These are phyloP conservation scores for Hipposideros larvatus DNA, from an alignment of 2,797 vertebrate species.

Conservation along the genomic window DNA sequence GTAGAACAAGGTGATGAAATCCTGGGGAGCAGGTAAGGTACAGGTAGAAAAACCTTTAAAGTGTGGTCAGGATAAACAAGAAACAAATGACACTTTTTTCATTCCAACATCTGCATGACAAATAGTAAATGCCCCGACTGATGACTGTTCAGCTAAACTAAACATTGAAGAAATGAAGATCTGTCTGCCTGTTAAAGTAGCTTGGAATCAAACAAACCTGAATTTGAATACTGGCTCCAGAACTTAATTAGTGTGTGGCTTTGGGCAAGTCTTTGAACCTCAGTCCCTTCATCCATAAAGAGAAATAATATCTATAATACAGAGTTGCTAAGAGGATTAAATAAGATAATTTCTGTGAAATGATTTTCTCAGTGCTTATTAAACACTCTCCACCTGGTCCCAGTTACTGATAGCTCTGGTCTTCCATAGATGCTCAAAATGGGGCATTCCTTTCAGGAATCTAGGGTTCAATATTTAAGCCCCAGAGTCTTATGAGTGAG, in stretches of 20 bases:
- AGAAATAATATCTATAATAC: neutral
- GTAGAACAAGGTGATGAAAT: neutral
- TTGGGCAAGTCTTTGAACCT: neutral
- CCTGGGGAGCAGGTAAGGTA: neutral
- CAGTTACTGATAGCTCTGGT: neutral
- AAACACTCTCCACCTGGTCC: neutral
- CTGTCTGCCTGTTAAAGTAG: neutral
- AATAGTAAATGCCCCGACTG: neutral
- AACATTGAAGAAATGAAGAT: neutral
- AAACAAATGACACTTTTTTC: neutral
- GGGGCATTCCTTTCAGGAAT: neutral
- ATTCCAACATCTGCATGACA: neutral
- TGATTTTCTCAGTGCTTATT: neutral
- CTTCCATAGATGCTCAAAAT: neutral
- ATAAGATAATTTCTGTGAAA: neutral
- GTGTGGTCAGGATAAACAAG: neutral
- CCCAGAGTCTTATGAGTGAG: neutral
- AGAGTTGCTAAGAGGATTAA: neutral
- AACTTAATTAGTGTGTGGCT: neutral
- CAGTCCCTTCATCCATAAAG: neutral
- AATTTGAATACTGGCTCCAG: neutral
- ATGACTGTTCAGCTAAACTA: neutral
- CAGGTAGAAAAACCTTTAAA: neutral
- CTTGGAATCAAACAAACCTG: neutral
- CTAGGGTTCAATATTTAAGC: neutral